Evolutionary conservation across 2,888 invertebrate species (phyloP).

Genomic region (Melinopterus prodromus): DNA sequence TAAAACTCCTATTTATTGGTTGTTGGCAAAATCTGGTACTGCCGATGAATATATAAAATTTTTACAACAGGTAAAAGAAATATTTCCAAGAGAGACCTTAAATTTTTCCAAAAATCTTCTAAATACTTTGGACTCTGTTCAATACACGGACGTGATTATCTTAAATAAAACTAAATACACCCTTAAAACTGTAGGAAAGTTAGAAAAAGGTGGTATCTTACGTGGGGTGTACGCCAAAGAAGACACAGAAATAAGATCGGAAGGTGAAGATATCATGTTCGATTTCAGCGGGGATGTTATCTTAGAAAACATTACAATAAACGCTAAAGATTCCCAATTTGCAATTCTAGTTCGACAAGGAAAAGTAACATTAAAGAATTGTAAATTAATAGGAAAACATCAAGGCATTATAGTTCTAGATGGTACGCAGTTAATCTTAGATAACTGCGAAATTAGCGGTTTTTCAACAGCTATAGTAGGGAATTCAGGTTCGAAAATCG

Average conservation of each 20-base stretch:
- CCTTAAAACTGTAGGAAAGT: slow-evolving; percentile 62
- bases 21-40: slow-evolving; percentile 62
- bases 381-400: slow-evolving; percentile 63
- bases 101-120: slow-evolving; percentile 59
- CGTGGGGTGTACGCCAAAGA: slow-evolving; percentile 49
- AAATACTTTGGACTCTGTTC: slow-evolving; percentile 58
- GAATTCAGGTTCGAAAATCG: slow-evolving; percentile 58
- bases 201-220: slow-evolving; percentile 62
- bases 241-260: slow-evolving; percentile 55
- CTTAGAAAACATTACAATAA: slow-evolving; percentile 65
- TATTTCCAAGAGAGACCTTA: slow-evolving; percentile 57
- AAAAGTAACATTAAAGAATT: slow-evolving; percentile 61
- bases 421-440: slow-evolving; percentile 58
- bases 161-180: slow-evolving; percentile 63
- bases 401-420: slow-evolving; percentile 65
- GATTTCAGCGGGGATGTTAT: slow-evolving; percentile 63
- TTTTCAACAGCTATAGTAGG: slow-evolving; percentile 65
- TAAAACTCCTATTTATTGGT: slow-evolving; percentile 54
- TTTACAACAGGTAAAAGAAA: slow-evolving; percentile 58
- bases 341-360: slow-evolving; percentile 64
- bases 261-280: slow-evolving; percentile 64
- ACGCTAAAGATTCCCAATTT: slow-evolving; percentile 63
- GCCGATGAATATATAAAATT: slow-evolving; percentile 61
- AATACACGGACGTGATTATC: slow-evolving; percentile 61
- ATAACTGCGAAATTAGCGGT: slow-evolving; percentile 62